Conservation (phyloP, 2,888 invertebrate genomes). For the Priocnemis perturbator region DNA sequence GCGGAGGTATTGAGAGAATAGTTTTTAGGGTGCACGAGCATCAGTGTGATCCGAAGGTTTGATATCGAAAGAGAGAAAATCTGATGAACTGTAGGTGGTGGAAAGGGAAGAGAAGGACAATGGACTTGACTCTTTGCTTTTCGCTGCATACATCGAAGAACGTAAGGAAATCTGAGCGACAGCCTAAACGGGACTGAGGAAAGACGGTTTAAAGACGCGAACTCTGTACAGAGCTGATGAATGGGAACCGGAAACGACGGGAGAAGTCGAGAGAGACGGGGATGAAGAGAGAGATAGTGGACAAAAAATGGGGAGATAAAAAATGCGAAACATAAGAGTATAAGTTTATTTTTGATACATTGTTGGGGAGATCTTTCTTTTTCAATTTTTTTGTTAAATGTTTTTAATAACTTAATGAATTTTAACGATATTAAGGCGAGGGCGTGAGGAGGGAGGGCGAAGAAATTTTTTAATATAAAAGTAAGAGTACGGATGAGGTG, state of each 20-base stretch:
- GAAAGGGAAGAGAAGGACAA: slow-evolving; percentile 25
- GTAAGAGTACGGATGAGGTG: slow-evolving; percentile 31
- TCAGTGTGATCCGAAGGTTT: slow-evolving; percentile 7
- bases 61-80: slow-evolving; percentile 25
- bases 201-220: neutral
- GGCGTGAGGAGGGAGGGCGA: slow-evolving; percentile 54
- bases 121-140: slow-evolving; percentile 34
- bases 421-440: slow-evolving; percentile 68
- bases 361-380: slow-evolving; percentile 72
- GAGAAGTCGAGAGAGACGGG: slow-evolving; percentile 31
- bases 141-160: slow-evolving; percentile 16
- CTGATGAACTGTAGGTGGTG: slow-evolving; percentile 31
- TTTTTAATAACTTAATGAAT: slow-evolving; percentile 73
- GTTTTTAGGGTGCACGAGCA: slow-evolving; percentile 37
- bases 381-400: slow-evolving; percentile 71
- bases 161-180: no score
- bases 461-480: slow-evolving; percentile 64
- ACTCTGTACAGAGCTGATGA: neutral
- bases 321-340: slow-evolving; percentile 62
- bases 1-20: slow-evolving; percentile 22
- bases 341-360: slow-evolving; percentile 75
- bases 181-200: neutral
- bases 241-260: no score
- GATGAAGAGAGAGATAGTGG: slow-evolving; percentile 7
- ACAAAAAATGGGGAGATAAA: slow-evolving; percentile 14